These are phyloP conservation scores for Chiridota heheva DNA, from an alignment of 35 echinoderm and acorn worm genomes.

Conservation along the genomic window DNA sequence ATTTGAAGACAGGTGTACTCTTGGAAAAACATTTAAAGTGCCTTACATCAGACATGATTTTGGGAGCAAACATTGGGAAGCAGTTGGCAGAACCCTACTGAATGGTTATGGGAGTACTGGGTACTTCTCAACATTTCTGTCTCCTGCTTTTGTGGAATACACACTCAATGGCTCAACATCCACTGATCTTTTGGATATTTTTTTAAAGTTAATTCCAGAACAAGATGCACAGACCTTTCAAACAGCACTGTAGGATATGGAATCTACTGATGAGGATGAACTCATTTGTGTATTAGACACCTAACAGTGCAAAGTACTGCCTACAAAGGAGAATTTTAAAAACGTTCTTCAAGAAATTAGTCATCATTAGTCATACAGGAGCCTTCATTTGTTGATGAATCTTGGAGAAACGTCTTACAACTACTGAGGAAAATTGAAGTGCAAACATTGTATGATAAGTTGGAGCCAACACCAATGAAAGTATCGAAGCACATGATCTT, in stretches of 20 bases:
- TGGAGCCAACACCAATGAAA: slow-evolving; percentile 23
- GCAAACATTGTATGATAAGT: not conserved
- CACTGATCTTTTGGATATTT: not conserved
- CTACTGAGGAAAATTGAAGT: not conserved
- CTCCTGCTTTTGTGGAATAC: not conserved
- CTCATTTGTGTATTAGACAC: slow-evolving; percentile 15
- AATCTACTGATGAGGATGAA: slow-evolving; percentile 5
- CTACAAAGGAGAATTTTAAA: slow-evolving; percentile 13
- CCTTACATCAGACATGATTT: slow-evolving; percentile 38
- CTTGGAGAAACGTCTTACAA: not conserved
- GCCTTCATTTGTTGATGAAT: slow-evolving; percentile 21
- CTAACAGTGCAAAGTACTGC: slow-evolving; percentile 22
- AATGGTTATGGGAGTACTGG: not conserved
- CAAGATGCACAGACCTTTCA: not conserved
- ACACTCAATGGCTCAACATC: not conserved
- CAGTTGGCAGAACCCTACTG: slow-evolving; percentile 1
- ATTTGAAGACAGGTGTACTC: slow-evolving; percentile 20
- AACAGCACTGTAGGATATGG: not conserved
- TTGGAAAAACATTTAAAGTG: slow-evolving; percentile 26
- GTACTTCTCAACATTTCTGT: slow-evolving; percentile 27
- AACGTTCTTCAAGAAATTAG: too few relatives aligned
- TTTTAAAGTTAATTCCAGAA: slow-evolving; percentile 3
- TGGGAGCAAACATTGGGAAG: slow-evolving; percentile 1
- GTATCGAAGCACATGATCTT: not conserved
- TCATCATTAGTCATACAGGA: too few relatives aligned